Evolutionary conservation across 2,888 invertebrate genomes (phyloP).

Genomic region (Thelaira solivaga): DNA sequence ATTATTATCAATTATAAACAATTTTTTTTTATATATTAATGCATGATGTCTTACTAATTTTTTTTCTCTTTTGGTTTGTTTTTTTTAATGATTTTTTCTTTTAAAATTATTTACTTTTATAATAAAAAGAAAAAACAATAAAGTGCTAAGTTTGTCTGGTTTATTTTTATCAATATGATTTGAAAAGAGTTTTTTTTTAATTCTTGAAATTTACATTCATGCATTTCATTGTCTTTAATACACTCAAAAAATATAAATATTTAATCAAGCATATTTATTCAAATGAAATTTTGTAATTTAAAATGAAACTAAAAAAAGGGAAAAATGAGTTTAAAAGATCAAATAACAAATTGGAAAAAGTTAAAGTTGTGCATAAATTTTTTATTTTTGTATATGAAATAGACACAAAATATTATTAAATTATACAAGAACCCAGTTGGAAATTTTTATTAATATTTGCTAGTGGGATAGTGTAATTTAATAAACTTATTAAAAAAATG

Average conservation of each 20-base stretch:
- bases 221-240: slow-evolving; percentile 47
- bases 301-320: neutral
- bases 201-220: slow-evolving; percentile 58
- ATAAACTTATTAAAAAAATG: neutral
- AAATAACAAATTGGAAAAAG: neutral
- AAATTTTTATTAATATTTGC: neutral
- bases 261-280: slow-evolving; percentile 44
- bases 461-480: neutral
- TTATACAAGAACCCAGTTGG: slow-evolving; percentile 21
- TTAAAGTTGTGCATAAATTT: slow-evolving; percentile 13
- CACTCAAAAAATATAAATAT: slow-evolving; percentile 31
- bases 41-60: neutral
- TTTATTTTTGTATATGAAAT: neutral
- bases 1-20: slow-evolving; percentile 18
- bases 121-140: no score
- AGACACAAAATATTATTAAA: neutral
- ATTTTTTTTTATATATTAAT: neutral
- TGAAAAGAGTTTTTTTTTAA: no score
- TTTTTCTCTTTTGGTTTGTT: neutral
- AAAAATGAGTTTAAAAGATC: slow-evolving; percentile 4
- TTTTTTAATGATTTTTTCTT: neutral
- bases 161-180: no score
- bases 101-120: no score
- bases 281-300: slow-evolving; percentile 5
- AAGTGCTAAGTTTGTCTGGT: no score